These are phyloP conservation scores for Cephus runcator DNA, from an alignment of 2,888 invertebrate genomes.

Conservation along the genomic window DNA sequence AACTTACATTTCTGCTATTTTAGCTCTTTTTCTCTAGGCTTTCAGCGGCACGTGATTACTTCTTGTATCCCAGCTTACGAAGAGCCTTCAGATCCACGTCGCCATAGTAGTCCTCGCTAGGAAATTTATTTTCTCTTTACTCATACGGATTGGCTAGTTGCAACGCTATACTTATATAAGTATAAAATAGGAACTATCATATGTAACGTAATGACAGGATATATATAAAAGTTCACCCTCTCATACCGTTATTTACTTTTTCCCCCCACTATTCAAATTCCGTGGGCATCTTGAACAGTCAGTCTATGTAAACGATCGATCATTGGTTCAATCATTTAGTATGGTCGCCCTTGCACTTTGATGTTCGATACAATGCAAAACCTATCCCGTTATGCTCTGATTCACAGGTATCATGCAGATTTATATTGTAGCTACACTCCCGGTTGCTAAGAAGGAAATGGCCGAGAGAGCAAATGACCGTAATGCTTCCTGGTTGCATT, in stretches of 20 bases:
- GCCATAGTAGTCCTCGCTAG: slow-evolving; percentile 92
- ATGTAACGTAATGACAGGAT: neutral
- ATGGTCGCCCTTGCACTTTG: neutral
- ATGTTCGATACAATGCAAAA: neutral
- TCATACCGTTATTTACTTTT: neutral
- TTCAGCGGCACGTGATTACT: slow-evolving; percentile 34
- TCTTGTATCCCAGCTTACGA: slow-evolving; percentile 83
- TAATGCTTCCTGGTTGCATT: neutral
- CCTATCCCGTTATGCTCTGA: neutral
- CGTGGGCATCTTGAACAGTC: neutral
- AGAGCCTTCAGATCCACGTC: slow-evolving; percentile 89
- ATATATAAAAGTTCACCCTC: neutral
- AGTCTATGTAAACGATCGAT: neutral
- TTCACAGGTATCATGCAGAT: neutral
- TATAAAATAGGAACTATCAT: neutral
- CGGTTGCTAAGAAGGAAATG: neutral
- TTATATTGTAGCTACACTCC: neutral
- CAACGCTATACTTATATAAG: neutral
- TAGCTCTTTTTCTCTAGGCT: neutral
- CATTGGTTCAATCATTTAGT: neutral
- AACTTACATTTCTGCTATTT: neutral
- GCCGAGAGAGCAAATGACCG: neutral
- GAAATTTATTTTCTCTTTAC: slow-evolving; percentile 24
- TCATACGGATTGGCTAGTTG: neutral
- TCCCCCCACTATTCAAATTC: neutral